Percentiles rank a stretch among this genome's conserved stretches.
These are phyloP conservation scores for Drosophila algonquin DNA, from an alignment of 2,888 invertebrate genomes.

Conservation along the genomic window DNA sequence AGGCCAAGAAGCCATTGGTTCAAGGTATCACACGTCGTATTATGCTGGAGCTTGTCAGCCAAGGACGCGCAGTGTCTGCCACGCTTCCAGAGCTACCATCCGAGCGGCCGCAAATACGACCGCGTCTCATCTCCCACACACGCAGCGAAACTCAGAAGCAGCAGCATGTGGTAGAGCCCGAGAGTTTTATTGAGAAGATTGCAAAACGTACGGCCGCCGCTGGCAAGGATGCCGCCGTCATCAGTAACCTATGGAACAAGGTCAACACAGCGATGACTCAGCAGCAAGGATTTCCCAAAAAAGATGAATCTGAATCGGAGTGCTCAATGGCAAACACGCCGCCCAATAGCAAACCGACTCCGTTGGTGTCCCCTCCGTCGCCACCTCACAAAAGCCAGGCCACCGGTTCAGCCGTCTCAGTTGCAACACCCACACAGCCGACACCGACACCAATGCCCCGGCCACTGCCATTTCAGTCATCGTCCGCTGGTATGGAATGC, in stretches of 20 bases:
- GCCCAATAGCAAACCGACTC: constrained; percentile 16
- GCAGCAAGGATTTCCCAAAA: constrained; percentile 38
- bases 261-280: constrained; percentile 73
- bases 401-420: constrained; percentile 29
- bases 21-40: constrained; percentile 74
- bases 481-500: constrained; percentile 45
- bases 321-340: background rate
- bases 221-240: constrained; percentile 65
- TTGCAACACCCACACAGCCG: constrained; percentile 5
- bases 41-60: constrained; percentile 72
- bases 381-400: constrained; percentile 57
- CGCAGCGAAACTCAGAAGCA: constrained; percentile 55
- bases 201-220: constrained; percentile 75
- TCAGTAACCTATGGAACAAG: constrained; percentile 79
- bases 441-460: constrained; percentile 2
- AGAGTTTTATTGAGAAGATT: constrained; percentile 81
- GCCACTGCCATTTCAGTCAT: background rate
- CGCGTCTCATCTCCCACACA: constrained; percentile 70
- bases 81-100: constrained; percentile 82
- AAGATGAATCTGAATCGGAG: constrained; percentile 5
- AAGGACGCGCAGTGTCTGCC: constrained; percentile 79
- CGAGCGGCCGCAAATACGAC: constrained; percentile 81
- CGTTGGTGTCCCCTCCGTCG: constrained; percentile 52
- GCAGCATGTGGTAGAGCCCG: constrained; percentile 57
- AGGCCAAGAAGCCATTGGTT: constrained; percentile 56